These are phyloP conservation scores for Pinna nobilis DNA, from an alignment of 1,140 invertebrate genomes.

Conservation along the genomic window DNA sequence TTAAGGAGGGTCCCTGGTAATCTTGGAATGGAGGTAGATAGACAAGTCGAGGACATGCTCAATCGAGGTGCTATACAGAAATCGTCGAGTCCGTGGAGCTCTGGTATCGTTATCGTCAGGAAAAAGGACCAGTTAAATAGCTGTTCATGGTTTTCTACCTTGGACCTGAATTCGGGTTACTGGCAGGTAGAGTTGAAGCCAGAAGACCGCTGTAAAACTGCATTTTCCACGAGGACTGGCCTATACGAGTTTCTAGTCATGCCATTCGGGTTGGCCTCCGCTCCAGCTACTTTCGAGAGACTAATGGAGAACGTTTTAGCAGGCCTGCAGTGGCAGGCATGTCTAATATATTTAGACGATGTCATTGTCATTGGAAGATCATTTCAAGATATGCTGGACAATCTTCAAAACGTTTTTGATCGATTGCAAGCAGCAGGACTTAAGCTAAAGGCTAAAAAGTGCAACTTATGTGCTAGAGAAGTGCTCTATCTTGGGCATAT, in stretches of 20 bases:
- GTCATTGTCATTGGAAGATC: conserved; percentile 3
- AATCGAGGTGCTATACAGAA: no score
- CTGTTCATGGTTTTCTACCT: conserved; percentile 68
- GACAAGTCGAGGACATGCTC: no score
- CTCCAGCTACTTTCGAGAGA: conserved; percentile 52
- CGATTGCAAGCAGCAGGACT: neutral
- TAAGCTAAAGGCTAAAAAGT: conserved; percentile 5
- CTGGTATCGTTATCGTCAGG: no score
- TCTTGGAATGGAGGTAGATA: no score
- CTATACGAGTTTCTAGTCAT: conserved; percentile 28
- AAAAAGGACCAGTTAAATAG: no score
- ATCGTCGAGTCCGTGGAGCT: no score
- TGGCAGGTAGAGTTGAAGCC: conserved; percentile 61
- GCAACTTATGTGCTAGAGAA: conserved; percentile 1
- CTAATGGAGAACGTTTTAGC: conserved; percentile 52
- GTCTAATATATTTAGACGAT: conserved; percentile 44
- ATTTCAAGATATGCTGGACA: neutral
- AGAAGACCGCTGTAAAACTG: conserved; percentile 64
- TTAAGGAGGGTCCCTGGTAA: no score
- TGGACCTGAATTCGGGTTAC: conserved; percentile 69
- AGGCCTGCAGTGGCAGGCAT: conserved; percentile 38
- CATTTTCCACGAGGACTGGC: conserved; percentile 16
- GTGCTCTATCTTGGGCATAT: conserved; percentile 16
- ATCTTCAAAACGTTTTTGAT: neutral
- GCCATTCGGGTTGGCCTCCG: conserved; percentile 43